Conservation (phyloP, 2,888 invertebrate genomes). For the Mycogona germanica region DNA sequence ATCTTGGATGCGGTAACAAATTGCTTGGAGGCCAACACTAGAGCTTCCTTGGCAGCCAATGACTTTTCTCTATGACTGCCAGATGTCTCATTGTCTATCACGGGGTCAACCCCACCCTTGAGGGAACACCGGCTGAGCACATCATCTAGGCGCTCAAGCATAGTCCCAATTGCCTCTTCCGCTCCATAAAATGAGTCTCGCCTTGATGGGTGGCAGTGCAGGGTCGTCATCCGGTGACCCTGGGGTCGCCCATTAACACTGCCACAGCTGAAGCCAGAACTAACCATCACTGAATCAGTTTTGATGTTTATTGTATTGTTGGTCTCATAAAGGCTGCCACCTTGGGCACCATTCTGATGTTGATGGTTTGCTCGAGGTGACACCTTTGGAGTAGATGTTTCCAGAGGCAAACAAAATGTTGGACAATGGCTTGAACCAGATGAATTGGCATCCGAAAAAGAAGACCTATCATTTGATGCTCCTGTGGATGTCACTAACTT, state of each 20-base stretch:
- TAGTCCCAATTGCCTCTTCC: constrained; percentile 18
- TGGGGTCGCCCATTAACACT: too few relatives aligned
- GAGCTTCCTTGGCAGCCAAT: constrained; percentile 49
- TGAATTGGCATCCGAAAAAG: neutral
- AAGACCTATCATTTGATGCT: too few relatives aligned
- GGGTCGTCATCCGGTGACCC: too few relatives aligned
- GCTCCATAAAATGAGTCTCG: constrained; percentile 20
- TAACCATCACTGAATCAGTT: neutral
- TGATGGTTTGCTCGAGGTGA: neutral
- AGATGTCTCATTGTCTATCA: constrained; percentile 7
- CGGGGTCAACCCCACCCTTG: neutral
- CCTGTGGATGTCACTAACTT: too few relatives aligned
- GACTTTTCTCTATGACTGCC: constrained; percentile 43
- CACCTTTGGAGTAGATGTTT: constrained; percentile 10
- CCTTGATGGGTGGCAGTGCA: constrained; percentile 4
- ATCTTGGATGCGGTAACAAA: constrained; percentile 71
- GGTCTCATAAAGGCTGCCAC: neutral
- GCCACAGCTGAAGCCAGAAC: too few relatives aligned
- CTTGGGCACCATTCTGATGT: neutral
- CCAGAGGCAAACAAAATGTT: constrained; percentile 8
- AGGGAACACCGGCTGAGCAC: constrained; percentile 10
- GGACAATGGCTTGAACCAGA: neutral
- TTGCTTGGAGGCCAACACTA: constrained; percentile 65
- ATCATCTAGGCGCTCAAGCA: constrained; percentile 35
- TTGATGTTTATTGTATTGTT: neutral